Evolutionary conservation across 2,888 invertebrate species (phyloP).

Genomic region (Ctena decussata): DNA sequence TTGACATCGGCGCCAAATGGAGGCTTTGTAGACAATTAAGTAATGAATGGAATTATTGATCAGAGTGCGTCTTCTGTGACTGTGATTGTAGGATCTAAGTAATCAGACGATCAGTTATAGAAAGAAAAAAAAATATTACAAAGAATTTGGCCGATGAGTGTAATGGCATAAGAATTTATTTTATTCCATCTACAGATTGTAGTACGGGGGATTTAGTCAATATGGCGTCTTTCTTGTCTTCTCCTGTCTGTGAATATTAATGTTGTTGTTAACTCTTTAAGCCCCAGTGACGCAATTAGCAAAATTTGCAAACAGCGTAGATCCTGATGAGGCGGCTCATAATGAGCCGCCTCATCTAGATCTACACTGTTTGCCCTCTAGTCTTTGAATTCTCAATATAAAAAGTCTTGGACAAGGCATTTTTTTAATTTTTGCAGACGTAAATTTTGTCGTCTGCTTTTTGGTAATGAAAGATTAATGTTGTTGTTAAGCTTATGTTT

Average conservation of each 20-base stretch:
- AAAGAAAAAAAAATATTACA: neutral
- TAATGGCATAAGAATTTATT: neutral
- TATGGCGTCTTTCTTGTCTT: neutral
- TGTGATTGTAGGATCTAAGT: neutral
- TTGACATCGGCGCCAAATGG: constrained; percentile 58
- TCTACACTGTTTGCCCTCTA: too few relatives aligned
- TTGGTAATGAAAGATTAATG: too few relatives aligned
- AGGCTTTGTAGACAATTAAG: constrained; percentile 63
- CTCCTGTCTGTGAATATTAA: neutral
- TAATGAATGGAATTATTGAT: constrained; percentile 63
- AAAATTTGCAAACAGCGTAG: too few relatives aligned
- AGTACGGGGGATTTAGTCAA: neutral
- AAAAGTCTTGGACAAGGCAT: too few relatives aligned
- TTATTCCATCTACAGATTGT: neutral
- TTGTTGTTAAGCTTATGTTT: too few relatives aligned
- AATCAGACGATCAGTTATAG: neutral
- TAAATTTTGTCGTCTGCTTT: too few relatives aligned
- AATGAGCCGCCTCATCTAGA: too few relatives aligned
- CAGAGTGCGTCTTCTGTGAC: neutral
- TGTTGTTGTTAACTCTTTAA: too few relatives aligned
- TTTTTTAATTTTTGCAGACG: too few relatives aligned
- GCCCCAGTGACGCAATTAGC: too few relatives aligned
- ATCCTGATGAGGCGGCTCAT: too few relatives aligned
- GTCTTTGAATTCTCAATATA: too few relatives aligned
- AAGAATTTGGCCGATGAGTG: neutral